Percentiles rank a stretch among this genome's conserved stretches.
Conservation (phyloP, 2,888 invertebrate species). For the Sclerodermus sp. region DNA sequence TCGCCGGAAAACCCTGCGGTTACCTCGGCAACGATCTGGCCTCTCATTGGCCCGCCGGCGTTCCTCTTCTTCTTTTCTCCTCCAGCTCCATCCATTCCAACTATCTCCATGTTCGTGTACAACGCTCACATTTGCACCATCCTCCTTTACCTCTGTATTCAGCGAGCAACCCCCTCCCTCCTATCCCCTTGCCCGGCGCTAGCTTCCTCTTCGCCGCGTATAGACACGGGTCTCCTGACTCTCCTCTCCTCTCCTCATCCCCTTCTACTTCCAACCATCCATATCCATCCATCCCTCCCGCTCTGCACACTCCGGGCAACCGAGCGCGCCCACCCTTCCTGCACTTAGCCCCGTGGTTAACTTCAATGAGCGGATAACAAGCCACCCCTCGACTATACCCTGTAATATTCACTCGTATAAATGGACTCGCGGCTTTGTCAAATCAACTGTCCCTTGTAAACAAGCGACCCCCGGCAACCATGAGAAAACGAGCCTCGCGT, state of each 20-base stretch:
- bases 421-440: constrained; percentile 57
- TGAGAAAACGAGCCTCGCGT: constrained; percentile 18
- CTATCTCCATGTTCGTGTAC: not conserved
- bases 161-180: too few relatives aligned
- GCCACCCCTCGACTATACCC: constrained; percentile 51
- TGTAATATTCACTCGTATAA: constrained; percentile 56
- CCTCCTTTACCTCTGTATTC: too few relatives aligned
- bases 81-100: not conserved
- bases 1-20: constrained; percentile 46
- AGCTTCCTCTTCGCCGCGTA: too few relatives aligned
- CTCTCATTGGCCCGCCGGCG: constrained; percentile 49
- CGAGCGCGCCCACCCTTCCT: constrained; percentile 27
- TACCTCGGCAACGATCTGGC: constrained; percentile 56
- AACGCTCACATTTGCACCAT: not conserved
- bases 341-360: constrained; percentile 57
- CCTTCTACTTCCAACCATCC: too few relatives aligned
- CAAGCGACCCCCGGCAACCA: constrained; percentile 26
- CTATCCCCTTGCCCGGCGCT: too few relatives aligned
- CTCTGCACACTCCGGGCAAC: too few relatives aligned
- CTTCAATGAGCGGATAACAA: constrained; percentile 59
- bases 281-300: too few relatives aligned
- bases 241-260: constrained; percentile 15
- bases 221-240: constrained; percentile 8
- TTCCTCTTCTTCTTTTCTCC: constrained; percentile 15
- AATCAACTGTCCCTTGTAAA: constrained; percentile 55